Base-by-base conservation (phyloP, 2,888 invertebrate species). In the Spisula subtruncata region DNA sequence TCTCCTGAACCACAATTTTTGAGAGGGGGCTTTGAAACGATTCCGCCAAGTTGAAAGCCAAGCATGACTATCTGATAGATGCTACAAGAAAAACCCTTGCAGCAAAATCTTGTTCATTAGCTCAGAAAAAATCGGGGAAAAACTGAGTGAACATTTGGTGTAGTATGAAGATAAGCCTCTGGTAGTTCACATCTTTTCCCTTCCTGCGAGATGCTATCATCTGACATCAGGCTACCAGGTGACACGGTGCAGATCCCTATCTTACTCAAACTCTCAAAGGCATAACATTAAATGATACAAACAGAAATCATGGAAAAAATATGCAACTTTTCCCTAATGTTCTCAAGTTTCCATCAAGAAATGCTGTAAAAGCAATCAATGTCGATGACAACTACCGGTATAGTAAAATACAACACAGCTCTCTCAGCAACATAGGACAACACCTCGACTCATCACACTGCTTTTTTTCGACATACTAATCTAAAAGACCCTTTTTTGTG, bases 191-290 rank as follows among this genome's bases (percentile, higher is more conserved):
- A 75, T 75, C 75, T 75, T 35, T 91, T 84, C 81, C 48, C 71
- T 81, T 75, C 51, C 56, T 84, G 20, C 20, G 14, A 88, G 91
- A 91, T 91, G 35, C 60, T 91, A 91, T 91, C 91, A 85, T 6
- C 85, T 90, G 91, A 91, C 90, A 91, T 83, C 81, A 75, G 18
- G 66, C 35, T 87, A 83, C 90, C 75, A 90, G 90, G 90, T 90
- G 91, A 90, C 88, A 90, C 90, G 88, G 89, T 91, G 35, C 75
- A 75, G 86, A 86, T 85, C 41, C n/a, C 51, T 85, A 85, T 85
- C 85, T 54, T 10, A 35, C 14, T 1, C 32, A 75, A 25, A n/a
- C n/a, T 32, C 75, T 18, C 75, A 35, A 75, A 35, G 75, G 35
- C 29, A 16, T 75, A 4, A 35, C 75, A 75, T 75, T 75, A 75